These are phyloP conservation scores for Bradypus variegatus DNA, from an alignment of 2,797 vertebrate species.

Conservation along the genomic window DNA sequence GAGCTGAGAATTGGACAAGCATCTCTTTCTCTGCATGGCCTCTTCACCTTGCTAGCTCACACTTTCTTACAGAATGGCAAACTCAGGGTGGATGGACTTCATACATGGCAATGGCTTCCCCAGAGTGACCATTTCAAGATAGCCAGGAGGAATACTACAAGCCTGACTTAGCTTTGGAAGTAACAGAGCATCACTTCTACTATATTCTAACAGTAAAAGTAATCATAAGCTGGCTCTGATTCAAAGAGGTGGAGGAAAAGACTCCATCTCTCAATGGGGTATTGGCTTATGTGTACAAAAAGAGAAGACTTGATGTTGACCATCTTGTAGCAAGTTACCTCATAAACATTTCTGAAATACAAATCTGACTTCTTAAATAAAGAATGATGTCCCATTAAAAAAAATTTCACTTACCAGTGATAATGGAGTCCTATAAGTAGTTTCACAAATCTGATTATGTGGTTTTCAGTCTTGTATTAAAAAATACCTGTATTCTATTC, in stretches of 20 bases:
- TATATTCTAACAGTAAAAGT: background rate
- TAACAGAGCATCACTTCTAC: background rate
- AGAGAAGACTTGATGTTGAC: background rate
- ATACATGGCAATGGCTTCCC: background rate
- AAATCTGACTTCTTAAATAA: background rate
- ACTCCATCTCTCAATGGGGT: background rate
- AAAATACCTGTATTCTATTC: conserved; percentile 11
- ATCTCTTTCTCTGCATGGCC: background rate
- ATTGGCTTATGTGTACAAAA: background rate
- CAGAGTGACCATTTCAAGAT: background rate
- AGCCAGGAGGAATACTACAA: background rate
- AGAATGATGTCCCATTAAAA: background rate
- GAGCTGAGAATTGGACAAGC: background rate
- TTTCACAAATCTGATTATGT: background rate
- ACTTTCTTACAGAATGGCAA: background rate
- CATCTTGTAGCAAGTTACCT: background rate
- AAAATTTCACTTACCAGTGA: background rate
- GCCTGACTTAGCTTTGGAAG: background rate
- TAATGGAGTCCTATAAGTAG: background rate
- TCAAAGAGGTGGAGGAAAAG: background rate
- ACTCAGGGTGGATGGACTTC: background rate
- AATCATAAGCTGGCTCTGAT: background rate
- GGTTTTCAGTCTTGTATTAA: background rate
- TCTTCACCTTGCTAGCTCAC: background rate
- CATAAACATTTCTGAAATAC: background rate